These are phyloP conservation scores for Mellilla xanthometata DNA, from an alignment of 2,888 invertebrate species.

Conservation along the genomic window DNA sequence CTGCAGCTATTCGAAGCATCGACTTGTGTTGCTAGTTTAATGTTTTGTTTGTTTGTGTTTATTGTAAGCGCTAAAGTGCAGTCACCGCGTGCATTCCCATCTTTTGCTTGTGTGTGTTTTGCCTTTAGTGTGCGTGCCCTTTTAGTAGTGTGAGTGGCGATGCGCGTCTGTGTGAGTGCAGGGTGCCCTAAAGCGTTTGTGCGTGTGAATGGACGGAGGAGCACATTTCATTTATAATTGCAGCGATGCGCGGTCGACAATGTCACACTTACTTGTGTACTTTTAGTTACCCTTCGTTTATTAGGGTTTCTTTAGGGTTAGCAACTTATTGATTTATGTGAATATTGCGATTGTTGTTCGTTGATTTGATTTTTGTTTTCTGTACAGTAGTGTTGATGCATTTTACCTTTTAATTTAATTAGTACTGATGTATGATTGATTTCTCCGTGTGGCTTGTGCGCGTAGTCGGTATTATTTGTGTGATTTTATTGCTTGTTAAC, in stretches of 20 bases:
- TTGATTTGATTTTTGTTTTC: conserved; percentile 9
- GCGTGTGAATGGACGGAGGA: conserved; percentile 82
- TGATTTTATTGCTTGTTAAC: conserved; percentile 73
- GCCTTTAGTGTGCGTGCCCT: conserved; percentile 47
- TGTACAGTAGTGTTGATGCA: neutral
- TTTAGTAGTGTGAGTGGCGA: conserved; percentile 58
- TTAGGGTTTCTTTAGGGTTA: conserved; percentile 47
- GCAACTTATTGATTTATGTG: conserved; percentile 29
- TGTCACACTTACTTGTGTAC: conserved; percentile 66
- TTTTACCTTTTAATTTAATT: neutral
- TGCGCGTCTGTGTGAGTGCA: conserved; percentile 51
- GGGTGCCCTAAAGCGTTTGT: conserved; percentile 75
- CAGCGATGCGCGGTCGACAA: conserved; percentile 77
- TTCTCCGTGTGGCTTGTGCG: conserved; percentile 35
- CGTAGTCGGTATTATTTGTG: conserved; percentile 52
- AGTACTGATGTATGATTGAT: conserved; percentile 1
- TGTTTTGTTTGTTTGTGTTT: conserved; percentile 81
- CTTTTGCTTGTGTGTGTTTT: conserved; percentile 59
- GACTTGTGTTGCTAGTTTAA: conserved; percentile 62
- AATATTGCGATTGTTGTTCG: conserved; percentile 24
- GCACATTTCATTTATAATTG: conserved; percentile 82
- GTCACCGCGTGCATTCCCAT: conserved; percentile 81
- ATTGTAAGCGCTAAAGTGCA: conserved; percentile 80
- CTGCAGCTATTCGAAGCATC: conserved; percentile 57
- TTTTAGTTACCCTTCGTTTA: conserved; percentile 61